These are phyloP conservation scores for Oegoconia quadripuncta DNA, from an alignment of 2,888 invertebrate genomes.

Conservation along the genomic window DNA sequence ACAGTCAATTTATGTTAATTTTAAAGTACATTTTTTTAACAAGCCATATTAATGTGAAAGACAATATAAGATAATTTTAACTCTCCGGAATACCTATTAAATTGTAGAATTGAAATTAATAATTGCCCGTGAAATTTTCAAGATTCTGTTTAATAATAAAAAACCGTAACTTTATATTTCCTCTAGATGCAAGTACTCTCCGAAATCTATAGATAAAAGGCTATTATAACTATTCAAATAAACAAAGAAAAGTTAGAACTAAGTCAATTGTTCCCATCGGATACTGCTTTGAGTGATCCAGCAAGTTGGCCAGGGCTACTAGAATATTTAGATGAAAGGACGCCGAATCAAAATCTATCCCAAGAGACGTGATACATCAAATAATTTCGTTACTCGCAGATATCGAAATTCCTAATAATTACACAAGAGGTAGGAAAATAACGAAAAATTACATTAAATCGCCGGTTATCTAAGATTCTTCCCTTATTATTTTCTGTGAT, in stretches of 20 bases:
- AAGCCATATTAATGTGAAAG: too few relatives aligned
- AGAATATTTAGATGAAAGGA: conserved; percentile 33
- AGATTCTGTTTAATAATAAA: too few relatives aligned
- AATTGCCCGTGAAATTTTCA: too few relatives aligned
- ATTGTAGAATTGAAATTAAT: too few relatives aligned
- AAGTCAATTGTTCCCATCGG: conserved; percentile 32
- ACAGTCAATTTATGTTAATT: too few relatives aligned
- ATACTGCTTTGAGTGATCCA: conserved; percentile 28
- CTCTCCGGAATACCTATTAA: too few relatives aligned
- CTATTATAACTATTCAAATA: conserved; percentile 33
- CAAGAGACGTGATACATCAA: conserved; percentile 35
- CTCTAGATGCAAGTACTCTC: too few relatives aligned
- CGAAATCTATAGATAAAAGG: conserved; percentile 30
- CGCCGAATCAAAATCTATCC: conserved; percentile 28
- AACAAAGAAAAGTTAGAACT: conserved; percentile 25
- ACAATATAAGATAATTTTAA: too few relatives aligned
- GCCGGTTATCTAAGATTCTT: conserved; percentile 54
- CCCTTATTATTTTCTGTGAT: conserved; percentile 56
- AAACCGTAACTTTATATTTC: too few relatives aligned
- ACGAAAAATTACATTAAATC: conserved; percentile 55
- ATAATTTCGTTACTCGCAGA: conserved; percentile 39
- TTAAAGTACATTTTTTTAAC: too few relatives aligned
- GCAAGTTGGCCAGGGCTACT: conserved; percentile 22
- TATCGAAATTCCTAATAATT: conserved; percentile 51
- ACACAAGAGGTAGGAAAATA: conserved; percentile 46